Conservation (phyloP, 2,113 vertebrate species). For the Mola mola region DNA sequence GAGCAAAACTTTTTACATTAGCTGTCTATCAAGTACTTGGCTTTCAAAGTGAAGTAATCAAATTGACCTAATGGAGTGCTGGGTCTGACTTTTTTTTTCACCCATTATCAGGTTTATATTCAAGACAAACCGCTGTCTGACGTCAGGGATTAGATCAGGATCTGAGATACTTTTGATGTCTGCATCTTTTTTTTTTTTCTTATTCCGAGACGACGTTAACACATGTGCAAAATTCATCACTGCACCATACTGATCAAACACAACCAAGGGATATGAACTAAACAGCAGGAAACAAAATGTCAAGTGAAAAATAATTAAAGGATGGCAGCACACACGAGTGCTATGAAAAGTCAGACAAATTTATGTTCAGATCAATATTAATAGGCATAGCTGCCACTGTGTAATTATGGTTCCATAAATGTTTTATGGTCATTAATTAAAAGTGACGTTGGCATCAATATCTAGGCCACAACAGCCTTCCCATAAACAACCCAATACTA, state of each 20-base stretch:
- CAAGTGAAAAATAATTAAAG: slow-evolving; percentile 35
- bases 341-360: slow-evolving; percentile 59
- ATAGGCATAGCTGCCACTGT: slow-evolving; percentile 62
- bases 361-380: slow-evolving; percentile 72
- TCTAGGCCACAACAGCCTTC: slow-evolving; percentile 69
- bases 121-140: slow-evolving; percentile 2
- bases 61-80: neutral
- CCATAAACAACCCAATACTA: slow-evolving; percentile 72
- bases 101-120: neutral
- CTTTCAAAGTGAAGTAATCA: neutral
- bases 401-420: slow-evolving; percentile 70
- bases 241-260: slow-evolving; percentile 6
- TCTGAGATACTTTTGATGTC: no score
- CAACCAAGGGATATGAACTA: slow-evolving; percentile 3
- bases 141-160: neutral
- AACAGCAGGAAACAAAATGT: slow-evolving; percentile 36
- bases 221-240: slow-evolving; percentile 4
- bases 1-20: no score
- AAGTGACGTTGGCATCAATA: slow-evolving; percentile 72
- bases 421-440: slow-evolving; percentile 80
- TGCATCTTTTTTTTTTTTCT: no score
- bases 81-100: neutral
- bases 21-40: no score
- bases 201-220: no score
- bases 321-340: slow-evolving; percentile 32